These are phyloP conservation scores for Microtus ochrogaster DNA, from an alignment of 2,113 vertebrate genomes.

Conservation along the genomic window DNA sequence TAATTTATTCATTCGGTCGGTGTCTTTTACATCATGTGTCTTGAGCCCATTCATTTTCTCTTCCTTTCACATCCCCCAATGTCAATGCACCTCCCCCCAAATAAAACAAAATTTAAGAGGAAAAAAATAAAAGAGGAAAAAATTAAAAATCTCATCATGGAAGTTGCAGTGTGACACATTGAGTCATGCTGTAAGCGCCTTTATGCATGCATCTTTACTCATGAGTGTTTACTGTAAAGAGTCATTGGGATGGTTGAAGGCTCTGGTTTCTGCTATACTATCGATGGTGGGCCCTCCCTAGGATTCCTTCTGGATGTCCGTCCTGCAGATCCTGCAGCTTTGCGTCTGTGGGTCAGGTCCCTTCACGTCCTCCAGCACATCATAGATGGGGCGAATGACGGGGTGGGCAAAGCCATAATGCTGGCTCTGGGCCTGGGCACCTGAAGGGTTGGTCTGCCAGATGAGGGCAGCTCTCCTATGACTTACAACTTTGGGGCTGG, in stretches of 20 bases:
- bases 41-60: neutral
- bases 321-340: neutral
- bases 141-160: neutral
- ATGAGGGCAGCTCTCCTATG: no score
- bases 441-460: neutral
- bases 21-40: neutral
- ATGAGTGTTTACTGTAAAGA: neutral
- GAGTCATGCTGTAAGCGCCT: neutral
- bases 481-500: no score
- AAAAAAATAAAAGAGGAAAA: neutral
- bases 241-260: neutral
- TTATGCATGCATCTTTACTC: neutral
- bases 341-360: neutral
- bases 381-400: neutral
- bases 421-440: neutral
- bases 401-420: neutral
- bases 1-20: no score
- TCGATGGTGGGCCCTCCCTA: neutral
- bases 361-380: neutral
- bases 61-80: neutral
- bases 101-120: neutral
- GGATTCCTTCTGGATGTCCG: neutral
- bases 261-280: neutral
- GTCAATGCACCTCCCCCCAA: neutral
- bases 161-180: neutral